Conservation (phyloP, 2,113 vertebrate species). For the Bubo bubo region DNA sequence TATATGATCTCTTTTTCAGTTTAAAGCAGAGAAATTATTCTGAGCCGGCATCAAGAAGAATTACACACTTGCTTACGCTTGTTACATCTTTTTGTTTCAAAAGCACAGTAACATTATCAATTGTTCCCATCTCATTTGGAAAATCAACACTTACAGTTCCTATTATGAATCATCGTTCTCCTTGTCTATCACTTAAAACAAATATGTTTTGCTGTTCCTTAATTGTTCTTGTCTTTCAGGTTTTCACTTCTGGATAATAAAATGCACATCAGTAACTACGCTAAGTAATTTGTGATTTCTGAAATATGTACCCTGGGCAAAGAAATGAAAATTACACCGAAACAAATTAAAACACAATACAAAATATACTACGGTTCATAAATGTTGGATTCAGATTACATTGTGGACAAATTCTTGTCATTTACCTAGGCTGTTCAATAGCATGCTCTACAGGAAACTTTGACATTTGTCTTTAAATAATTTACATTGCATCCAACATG, state of each 20-base stretch:
- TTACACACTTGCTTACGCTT: not conserved
- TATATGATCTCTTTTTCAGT: not conserved
- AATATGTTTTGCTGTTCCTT: conserved; percentile 13
- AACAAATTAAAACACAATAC: not conserved
- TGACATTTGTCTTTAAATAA: not conserved
- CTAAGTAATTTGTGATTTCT: conserved; percentile 64
- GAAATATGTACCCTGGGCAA: conserved; percentile 5
- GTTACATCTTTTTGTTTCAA: not conserved
- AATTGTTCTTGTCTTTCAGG: conserved; percentile 50
- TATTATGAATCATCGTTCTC: conserved; percentile 55
- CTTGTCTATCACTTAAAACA: conserved; percentile 34
- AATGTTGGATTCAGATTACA: not conserved
- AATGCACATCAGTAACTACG: conserved; percentile 10
- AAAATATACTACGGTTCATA: not conserved
- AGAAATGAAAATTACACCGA: conserved; percentile 14
- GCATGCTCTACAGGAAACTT: not conserved
- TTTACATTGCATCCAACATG: not conserved
- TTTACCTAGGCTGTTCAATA: not conserved
- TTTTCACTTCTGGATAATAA: conserved; percentile 52
- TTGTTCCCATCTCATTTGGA: conserved; percentile 2
- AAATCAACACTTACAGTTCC: conserved; percentile 33
- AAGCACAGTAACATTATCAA: not conserved
- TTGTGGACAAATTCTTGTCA: not conserved
- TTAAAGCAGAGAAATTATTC: not conserved
- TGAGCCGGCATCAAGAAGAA: not conserved